Percentiles rank a stretch among this genome's conserved stretches.
Evolutionary conservation across 2,888 invertebrate species (phyloP).

Genomic region (Toxonevra muliebris): DNA sequence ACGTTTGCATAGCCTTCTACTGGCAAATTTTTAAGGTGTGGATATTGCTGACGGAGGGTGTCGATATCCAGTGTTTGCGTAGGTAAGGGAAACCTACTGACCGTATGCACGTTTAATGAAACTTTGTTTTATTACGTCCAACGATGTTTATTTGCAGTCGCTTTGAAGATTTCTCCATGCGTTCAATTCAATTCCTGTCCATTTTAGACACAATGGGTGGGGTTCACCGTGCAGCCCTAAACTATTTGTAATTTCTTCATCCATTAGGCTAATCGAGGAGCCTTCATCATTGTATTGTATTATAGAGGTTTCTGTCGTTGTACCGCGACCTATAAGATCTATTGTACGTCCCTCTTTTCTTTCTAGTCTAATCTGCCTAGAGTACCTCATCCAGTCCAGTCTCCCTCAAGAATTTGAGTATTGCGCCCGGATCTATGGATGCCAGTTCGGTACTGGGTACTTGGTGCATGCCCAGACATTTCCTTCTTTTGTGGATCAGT

Average conservation of each 20-base stretch:
- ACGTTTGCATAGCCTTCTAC: slow-evolving; percentile 14
- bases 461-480: too few relatives aligned
- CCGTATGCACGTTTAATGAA: slow-evolving; percentile 8
- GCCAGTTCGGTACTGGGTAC: too few relatives aligned
- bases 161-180: slow-evolving; percentile 3
- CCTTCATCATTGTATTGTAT: slow-evolving; percentile 27
- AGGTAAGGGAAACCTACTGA: slow-evolving; percentile 10
- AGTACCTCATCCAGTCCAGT: too few relatives aligned
- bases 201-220: slow-evolving; percentile 18
- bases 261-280: slow-evolving; percentile 24
- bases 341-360: slow-evolving; percentile 14
- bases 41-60: slow-evolving; percentile 1
- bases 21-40: slow-evolving; percentile 12
- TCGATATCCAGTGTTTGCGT: slow-evolving; percentile 14
- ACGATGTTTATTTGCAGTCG: slow-evolving; percentile 4
- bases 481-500: too few relatives aligned
- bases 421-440: too few relatives aligned
- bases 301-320: slow-evolving; percentile 12
- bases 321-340: too few relatives aligned
- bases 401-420: too few relatives aligned
- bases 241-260: slow-evolving; percentile 18
- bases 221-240: not conserved
- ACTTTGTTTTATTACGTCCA: slow-evolving; percentile 4
- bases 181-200: slow-evolving; percentile 19
- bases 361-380: too few relatives aligned